A percentile compares a stretch with the other conserved stretches of the same genome.
Evolutionary conservation across 2,797 vertebrate genomes (phyloP).

Genomic region (Cichlasoma orientale): DNA sequence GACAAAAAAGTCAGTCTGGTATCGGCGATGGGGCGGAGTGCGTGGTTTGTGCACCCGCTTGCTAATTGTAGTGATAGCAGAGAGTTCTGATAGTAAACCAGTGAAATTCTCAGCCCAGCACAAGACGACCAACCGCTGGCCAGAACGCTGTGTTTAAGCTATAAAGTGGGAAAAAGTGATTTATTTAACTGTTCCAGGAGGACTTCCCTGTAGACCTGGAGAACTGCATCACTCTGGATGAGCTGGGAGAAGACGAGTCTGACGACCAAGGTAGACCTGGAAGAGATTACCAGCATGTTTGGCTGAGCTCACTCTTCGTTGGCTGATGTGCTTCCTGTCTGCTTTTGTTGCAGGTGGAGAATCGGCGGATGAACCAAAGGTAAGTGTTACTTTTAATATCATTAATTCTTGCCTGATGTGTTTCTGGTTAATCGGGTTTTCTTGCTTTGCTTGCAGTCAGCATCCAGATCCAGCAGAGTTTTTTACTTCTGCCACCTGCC

Average conservation of each 20-base stretch:
- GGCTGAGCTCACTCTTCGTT: background rate
- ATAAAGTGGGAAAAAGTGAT: background rate
- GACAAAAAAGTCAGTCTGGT: no score
- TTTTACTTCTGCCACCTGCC: conserved; percentile 55
- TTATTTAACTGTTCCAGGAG: conserved; percentile 28
- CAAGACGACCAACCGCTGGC: no score
- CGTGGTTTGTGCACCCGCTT: no score
- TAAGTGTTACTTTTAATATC: background rate
- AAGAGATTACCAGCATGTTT: background rate
- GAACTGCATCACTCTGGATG: conserved; percentile 76
- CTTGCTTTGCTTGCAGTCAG: background rate
- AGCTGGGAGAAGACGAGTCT: conserved; percentile 56
- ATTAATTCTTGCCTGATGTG: background rate
- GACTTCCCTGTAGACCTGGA: conserved; percentile 63
- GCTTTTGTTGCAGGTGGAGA: background rate
- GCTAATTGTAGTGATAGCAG: no score
- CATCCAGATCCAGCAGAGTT: conserved; percentile 35
- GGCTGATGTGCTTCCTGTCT: background rate
- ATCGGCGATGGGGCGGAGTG: no score
- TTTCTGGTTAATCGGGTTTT: background rate
- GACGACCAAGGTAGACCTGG: conserved; percentile 48
- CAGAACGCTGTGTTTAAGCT: background rate
- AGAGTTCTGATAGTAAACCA: no score
- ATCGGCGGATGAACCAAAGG: background rate
- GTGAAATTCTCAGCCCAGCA: no score